Evolutionary conservation across 2,888 invertebrate species (phyloP).

Genomic region (Dilophus febrilis): DNA sequence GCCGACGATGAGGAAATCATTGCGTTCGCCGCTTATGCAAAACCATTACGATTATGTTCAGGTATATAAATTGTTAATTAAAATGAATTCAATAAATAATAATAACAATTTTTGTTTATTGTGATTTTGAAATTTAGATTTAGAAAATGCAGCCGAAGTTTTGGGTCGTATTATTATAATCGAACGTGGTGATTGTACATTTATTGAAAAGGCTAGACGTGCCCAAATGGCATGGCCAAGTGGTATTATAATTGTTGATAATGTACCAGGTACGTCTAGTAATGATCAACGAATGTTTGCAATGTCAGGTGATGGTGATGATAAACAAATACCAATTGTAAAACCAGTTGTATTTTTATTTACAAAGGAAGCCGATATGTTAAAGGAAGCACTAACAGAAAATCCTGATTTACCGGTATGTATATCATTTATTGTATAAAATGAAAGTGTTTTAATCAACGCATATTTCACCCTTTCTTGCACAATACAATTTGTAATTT

Average conservation of each 20-base stretch:
- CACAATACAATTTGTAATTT: neutral
- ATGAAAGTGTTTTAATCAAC: neutral
- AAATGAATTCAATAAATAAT: neutral
- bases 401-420: slow-evolving; percentile 34
- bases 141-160: slow-evolving; percentile 41
- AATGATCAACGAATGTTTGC: slow-evolving; percentile 74
- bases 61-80: slow-evolving; percentile 8
- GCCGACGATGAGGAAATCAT: slow-evolving; percentile 42
- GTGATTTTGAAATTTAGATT: slow-evolving; percentile 15
- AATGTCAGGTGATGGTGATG: slow-evolving; percentile 86
- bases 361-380: slow-evolving; percentile 50
- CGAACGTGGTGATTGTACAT: slow-evolving; percentile 85
- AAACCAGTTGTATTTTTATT: slow-evolving; percentile 89
- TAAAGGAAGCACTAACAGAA: slow-evolving; percentile 40
- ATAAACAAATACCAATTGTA: slow-evolving; percentile 43
- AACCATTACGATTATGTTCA: slow-evolving; percentile 49
- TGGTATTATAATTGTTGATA: slow-evolving; percentile 75
- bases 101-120: neutral
- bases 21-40: slow-evolving; percentile 45
- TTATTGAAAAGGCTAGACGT: slow-evolving; percentile 79
- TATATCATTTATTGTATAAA: neutral
- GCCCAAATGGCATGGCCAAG: slow-evolving; percentile 68
- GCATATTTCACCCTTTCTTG: too few species aligned
- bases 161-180: slow-evolving; percentile 67
- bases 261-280: slow-evolving; percentile 56